Evolutionary conservation across 1,140 invertebrate genomes (phyloP).

Genomic region (Bombus picipes): DNA sequence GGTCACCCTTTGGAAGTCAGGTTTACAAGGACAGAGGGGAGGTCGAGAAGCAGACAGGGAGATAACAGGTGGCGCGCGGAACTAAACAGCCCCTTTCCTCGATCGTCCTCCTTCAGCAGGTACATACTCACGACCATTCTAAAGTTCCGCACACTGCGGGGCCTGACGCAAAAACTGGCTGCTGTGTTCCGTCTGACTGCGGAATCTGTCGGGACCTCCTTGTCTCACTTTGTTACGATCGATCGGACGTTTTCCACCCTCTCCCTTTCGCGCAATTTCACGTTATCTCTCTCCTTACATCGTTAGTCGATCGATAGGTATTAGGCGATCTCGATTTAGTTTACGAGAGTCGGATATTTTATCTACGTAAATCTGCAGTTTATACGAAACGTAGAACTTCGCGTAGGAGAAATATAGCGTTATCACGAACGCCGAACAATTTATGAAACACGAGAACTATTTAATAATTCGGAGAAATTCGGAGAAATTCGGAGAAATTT

Average conservation of each 20-base stretch:
- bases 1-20: conserved; percentile 55
- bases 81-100: conserved; percentile 75
- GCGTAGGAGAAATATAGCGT: no score
- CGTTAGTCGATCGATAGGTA: background rate
- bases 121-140: background rate
- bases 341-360: no score
- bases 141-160: conserved; percentile 50
- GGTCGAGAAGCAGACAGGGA: conserved; percentile 64
- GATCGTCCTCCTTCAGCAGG: conserved; percentile 30
- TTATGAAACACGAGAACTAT: background rate
- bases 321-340: background rate
- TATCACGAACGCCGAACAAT: no score
- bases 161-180: conserved; percentile 75
- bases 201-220: conserved; percentile 31
- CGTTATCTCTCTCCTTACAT: background rate
- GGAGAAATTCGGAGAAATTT: no score
- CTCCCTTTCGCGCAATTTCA: background rate
- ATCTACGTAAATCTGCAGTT: no score
- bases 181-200: conserved; percentile 68
- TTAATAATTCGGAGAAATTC: background rate
- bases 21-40: conserved; percentile 46
- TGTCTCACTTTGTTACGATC: conserved; percentile 17
- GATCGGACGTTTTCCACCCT: conserved; percentile 50
- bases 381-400: no score
- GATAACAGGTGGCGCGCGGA: conserved; percentile 80